phyloP scores from a whole-genome alignment of 2,113 vertebrate species.

The Anhinga rufa region DNA sequence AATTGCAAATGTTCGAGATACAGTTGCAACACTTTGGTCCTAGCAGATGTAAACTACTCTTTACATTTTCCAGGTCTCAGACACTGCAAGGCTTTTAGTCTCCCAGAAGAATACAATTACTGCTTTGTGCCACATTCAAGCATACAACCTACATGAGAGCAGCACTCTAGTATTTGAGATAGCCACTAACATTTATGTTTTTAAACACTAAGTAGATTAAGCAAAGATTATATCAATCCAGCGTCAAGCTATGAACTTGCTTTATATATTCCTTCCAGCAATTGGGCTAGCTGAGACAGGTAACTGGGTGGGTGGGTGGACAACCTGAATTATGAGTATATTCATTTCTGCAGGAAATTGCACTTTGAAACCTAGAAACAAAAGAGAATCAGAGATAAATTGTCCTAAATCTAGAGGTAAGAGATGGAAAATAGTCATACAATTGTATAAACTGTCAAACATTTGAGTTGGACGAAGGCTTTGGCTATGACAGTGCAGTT shows the following conservation, averaged over 20 bases:
- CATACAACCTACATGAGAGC: background rate
- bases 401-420: background rate
- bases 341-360: slow-evolving; percentile 27
- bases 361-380: slow-evolving; percentile 28
- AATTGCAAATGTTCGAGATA: background rate
- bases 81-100: background rate
- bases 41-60: slow-evolving; percentile 2
- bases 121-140: background rate
- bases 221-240: slow-evolving; percentile 46
- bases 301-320: slow-evolving; percentile 33
- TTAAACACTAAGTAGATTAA: slow-evolving; percentile 28
- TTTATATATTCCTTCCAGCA: slow-evolving; percentile 60
- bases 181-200: slow-evolving; percentile 2
- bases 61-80: background rate
- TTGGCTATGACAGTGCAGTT: slow-evolving; percentile 6
- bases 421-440: background rate
- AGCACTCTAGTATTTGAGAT: background rate
- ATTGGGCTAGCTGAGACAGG: slow-evolving; percentile 66
- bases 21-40: slow-evolving; percentile 2
- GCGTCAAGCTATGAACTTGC: slow-evolving; percentile 32
- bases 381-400: background rate
- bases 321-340: slow-evolving; percentile 17
- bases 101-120: background rate
- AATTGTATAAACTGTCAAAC: background rate
- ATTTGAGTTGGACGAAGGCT: background rate